These are phyloP conservation scores for Gopherus flavomarginatus DNA, from an alignment of 2,113 vertebrate species.

Conservation along the genomic window DNA sequence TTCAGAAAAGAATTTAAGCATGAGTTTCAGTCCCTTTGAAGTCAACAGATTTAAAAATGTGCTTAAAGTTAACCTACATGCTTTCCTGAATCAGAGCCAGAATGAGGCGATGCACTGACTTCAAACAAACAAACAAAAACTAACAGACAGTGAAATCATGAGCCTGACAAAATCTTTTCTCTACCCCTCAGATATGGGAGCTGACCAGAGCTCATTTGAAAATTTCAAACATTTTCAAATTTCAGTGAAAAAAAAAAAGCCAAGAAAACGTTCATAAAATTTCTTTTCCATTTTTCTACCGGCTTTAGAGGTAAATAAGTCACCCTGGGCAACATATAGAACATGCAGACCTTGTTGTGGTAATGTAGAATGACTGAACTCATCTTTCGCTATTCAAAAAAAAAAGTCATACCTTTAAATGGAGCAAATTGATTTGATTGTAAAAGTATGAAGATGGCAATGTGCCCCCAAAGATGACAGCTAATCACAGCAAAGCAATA, in stretches of 20 bases:
- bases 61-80: neutral
- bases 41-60: neutral
- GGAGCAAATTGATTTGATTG: neutral
- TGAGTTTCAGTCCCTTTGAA: neutral
- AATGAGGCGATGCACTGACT: neutral
- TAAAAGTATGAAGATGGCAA: neutral
- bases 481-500: neutral
- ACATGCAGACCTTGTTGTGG: neutral
- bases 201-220: neutral
- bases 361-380: neutral
- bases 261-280: neutral
- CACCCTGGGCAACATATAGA: neutral
- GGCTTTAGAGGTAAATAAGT: neutral
- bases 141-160: neutral
- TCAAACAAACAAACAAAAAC: neutral
- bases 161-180: neutral
- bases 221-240: neutral
- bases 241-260: neutral
- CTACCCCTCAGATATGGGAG: neutral
- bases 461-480: neutral
- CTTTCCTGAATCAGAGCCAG: neutral
- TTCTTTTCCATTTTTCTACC: neutral
- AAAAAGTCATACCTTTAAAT: neutral
- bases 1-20: neutral
- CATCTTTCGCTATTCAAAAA: neutral